phyloP scores from a whole-genome alignment of 2,113 vertebrate species.

The Callipepla californica region DNA sequence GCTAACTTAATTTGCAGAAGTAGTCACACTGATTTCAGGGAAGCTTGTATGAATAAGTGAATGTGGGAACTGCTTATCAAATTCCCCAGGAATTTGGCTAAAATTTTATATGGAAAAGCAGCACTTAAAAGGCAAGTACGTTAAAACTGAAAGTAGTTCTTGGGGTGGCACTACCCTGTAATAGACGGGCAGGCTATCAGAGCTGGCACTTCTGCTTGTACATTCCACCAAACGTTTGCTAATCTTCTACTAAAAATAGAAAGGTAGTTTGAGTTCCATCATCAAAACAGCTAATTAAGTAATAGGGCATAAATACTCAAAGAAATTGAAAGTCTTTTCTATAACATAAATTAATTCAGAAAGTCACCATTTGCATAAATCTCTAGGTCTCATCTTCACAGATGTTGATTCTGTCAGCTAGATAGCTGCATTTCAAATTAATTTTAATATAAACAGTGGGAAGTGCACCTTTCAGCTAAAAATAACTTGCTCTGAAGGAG shows the following conservation, averaged over 20 bases:
- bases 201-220: background rate
- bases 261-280: constrained; percentile 67
- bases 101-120: background rate
- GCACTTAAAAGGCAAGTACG: background rate
- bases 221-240: constrained; percentile 20
- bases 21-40: background rate
- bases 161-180: background rate
- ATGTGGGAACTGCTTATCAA: background rate
- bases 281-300: constrained; percentile 78
- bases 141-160: background rate
- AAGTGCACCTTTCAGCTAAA: constrained; percentile 80
- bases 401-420: constrained; percentile 83
- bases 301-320: constrained; percentile 72
- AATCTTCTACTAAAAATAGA: constrained; percentile 67
- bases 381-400: constrained; percentile 78
- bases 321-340: constrained; percentile 75
- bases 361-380: constrained; percentile 79
- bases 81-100: background rate
- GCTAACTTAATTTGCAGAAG: background rate
- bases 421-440: constrained; percentile 79
- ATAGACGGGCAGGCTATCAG: background rate
- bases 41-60: background rate
- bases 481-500: constrained; percentile 68
- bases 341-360: constrained; percentile 79
- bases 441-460: constrained; percentile 79